Evolutionary conservation across 2,113 vertebrate genomes (phyloP).

Genomic region (Aspiorhynchus laticeps): DNA sequence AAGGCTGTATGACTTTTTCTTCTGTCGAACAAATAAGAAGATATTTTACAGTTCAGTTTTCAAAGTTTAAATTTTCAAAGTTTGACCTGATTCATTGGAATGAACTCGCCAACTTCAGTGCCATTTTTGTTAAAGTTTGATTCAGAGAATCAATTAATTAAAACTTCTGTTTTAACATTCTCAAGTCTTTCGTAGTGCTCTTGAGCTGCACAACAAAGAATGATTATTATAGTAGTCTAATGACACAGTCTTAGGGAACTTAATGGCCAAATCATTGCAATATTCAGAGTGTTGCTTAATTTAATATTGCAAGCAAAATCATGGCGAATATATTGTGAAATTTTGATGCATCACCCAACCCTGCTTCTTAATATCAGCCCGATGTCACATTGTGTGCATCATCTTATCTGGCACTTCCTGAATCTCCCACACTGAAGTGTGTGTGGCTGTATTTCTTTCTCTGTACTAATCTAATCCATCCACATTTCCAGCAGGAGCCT

Average conservation of each 20-base stretch:
- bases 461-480: slow-evolving; percentile 37
- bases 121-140: background rate
- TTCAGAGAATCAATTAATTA: background rate
- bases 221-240: background rate
- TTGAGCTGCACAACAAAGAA: background rate
- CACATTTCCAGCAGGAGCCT: slow-evolving; percentile 45
- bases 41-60: no score
- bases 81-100: background rate
- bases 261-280: background rate
- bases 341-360: background rate
- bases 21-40: no score
- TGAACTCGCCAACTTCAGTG: background rate
- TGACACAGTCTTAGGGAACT: background rate
- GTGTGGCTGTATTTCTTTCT: slow-evolving; percentile 2
- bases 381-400: slow-evolving; percentile 31
- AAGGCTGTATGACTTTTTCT: no score
- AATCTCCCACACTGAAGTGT: background rate
- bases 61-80: background rate
- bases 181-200: background rate
- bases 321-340: background rate
- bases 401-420: slow-evolving; percentile 30
- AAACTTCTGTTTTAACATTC: background rate
- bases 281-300: background rate
- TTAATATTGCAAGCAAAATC: background rate
- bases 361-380: background rate